Evolutionary conservation across 2,888 invertebrate genomes (phyloP).

Genomic region (Lobophora halterata): DNA sequence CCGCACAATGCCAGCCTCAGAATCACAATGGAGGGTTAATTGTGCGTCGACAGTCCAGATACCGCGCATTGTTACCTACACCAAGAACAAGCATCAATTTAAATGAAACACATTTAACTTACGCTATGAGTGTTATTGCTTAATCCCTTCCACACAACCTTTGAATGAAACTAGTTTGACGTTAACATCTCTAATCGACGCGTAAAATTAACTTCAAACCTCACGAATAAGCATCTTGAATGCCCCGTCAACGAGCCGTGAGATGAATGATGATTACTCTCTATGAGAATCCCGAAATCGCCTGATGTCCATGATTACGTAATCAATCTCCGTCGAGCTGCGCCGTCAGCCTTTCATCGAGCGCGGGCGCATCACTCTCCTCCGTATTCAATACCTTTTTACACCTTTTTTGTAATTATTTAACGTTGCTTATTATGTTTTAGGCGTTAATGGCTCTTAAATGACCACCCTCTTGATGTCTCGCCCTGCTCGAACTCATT

Average conservation of each 20-base stretch:
- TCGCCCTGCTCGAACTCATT: slow-evolving; percentile 47
- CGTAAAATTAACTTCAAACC: slow-evolving; percentile 52
- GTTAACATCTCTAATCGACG: slow-evolving; percentile 36
- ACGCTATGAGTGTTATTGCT: background rate
- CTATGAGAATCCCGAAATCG: slow-evolving; percentile 73
- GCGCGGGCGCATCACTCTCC: slow-evolving; percentile 63
- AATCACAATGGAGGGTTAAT: slow-evolving; percentile 71
- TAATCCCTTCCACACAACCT: slow-evolving; percentile 34
- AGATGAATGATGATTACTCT: slow-evolving; percentile 74
- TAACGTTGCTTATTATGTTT: slow-evolving; percentile 68
- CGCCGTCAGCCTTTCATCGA: slow-evolving; percentile 72
- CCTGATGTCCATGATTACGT: slow-evolving; percentile 72
- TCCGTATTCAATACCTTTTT: slow-evolving; percentile 64
- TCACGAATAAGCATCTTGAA: slow-evolving; percentile 48
- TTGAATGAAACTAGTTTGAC: slow-evolving; percentile 8
- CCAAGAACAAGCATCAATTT: slow-evolving; percentile 42
- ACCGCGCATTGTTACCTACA: slow-evolving; percentile 53
- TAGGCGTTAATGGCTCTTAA: slow-evolving; percentile 71
- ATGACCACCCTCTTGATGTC: slow-evolving; percentile 66
- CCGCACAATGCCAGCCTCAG: slow-evolving; percentile 48
- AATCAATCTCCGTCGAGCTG: slow-evolving; percentile 74
- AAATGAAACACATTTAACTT: too few relatives aligned
- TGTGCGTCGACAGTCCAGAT: slow-evolving; percentile 72
- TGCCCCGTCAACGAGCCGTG: slow-evolving; percentile 67
- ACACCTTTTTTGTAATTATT: slow-evolving; percentile 75